Conservation (phyloP, 2,888 invertebrate genomes). For the Tiphia femorata region DNA sequence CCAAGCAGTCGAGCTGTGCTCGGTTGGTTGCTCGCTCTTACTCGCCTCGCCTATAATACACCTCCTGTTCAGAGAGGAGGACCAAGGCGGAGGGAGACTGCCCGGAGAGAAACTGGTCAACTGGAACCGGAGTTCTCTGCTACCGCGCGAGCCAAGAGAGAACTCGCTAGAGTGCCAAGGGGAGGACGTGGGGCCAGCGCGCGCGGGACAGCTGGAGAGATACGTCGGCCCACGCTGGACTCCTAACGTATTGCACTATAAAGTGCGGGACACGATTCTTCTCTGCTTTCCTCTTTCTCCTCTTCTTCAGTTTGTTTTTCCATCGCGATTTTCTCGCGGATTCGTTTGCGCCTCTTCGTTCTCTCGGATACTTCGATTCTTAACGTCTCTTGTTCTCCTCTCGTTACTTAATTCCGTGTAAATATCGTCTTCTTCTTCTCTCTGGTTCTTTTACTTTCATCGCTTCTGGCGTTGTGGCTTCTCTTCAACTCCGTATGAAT, state of each 20-base stretch:
- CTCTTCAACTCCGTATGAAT: too few species aligned
- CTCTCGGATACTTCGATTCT: not conserved
- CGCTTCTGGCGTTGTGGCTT: too few species aligned
- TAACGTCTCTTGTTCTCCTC: conserved; percentile 13
- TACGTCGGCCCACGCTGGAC: conserved; percentile 50
- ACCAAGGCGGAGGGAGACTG: conserved; percentile 39
- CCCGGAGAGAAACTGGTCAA: conserved; percentile 53
- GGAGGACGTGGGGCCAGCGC: conserved; percentile 54
- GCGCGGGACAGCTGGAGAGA: conserved; percentile 49
- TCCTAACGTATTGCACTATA: conserved; percentile 57
- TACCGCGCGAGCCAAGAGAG: conserved; percentile 43
- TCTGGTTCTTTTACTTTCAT: too few species aligned
- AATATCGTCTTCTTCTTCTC: conserved; percentile 7
- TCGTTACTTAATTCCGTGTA: too few species aligned
- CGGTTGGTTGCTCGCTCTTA: conserved; percentile 2
- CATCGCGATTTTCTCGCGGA: not conserved
- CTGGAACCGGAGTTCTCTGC: conserved; percentile 56
- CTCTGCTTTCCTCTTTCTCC: conserved; percentile 19
- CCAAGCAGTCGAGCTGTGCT: conserved; percentile 20
- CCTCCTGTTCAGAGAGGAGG: conserved; percentile 22
- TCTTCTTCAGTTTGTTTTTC: conserved; percentile 1
- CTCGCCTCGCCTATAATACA: not conserved
- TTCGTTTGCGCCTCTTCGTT: not conserved
- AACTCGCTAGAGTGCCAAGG: too few species aligned
- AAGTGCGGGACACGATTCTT: conserved; percentile 45